phyloP scores from a whole-genome alignment of 2,797 vertebrate species.

The Ibycter americanus region DNA sequence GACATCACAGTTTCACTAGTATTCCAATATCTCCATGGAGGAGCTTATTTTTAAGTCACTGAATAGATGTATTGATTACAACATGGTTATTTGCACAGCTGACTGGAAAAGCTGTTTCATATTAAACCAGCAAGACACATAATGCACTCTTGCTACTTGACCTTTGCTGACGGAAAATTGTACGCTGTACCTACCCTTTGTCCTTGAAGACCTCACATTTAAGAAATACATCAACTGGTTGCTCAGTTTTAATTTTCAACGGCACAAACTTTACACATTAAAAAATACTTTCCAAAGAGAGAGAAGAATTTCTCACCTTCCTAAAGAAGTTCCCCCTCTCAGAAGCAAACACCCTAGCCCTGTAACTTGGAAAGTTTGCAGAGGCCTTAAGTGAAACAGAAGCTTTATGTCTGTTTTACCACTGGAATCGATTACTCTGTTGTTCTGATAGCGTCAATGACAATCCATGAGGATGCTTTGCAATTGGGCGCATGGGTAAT shows the following conservation, averaged over 20 bases:
- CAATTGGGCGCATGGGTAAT: neutral
- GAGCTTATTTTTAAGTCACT: conserved; percentile 29
- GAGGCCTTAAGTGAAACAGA: neutral
- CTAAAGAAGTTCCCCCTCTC: neutral
- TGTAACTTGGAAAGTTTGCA: neutral
- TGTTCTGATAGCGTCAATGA: neutral
- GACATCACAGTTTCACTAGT: neutral
- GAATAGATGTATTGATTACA: neutral
- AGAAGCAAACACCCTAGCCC: neutral
- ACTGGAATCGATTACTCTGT: neutral
- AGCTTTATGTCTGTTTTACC: neutral
- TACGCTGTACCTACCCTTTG: neutral
- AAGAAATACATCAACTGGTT: neutral
- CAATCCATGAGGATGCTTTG: neutral
- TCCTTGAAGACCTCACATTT: neutral
- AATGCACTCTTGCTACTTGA: neutral
- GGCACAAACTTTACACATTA: neutral
- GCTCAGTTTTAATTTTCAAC: neutral
- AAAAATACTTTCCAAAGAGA: neutral
- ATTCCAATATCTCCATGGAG: neutral
- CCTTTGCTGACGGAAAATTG: neutral
- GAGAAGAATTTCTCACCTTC: neutral
- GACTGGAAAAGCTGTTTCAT: neutral
- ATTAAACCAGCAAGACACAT: neutral
- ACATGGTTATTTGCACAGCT: conserved; percentile 10